phyloP scores from a whole-genome alignment of 2,797 vertebrate genomes.

The Sciaenops ocellatus region DNA sequence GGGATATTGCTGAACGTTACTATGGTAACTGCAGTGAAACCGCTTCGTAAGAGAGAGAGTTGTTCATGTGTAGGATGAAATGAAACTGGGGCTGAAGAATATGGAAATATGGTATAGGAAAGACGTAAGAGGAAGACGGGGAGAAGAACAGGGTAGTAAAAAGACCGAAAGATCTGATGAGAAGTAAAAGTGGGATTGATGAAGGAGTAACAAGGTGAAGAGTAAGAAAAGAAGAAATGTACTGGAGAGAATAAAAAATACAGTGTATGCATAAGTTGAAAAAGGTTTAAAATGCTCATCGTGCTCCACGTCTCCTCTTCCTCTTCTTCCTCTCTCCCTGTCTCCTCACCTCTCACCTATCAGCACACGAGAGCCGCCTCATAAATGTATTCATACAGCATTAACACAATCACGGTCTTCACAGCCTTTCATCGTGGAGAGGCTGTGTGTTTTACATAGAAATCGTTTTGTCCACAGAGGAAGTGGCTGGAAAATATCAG shows the following conservation, averaged over 20 bases:
- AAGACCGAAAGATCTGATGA: neutral
- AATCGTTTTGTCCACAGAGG: slow-evolving; percentile 21
- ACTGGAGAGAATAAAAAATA: neutral
- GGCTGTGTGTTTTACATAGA: slow-evolving; percentile 42
- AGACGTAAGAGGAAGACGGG: slow-evolving; percentile 17
- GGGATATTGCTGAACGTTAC: slow-evolving; percentile 75
- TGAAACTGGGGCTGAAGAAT: slow-evolving; percentile 39
- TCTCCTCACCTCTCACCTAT: neutral
- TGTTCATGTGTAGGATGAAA: slow-evolving; percentile 62
- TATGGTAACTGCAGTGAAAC: slow-evolving; percentile 80
- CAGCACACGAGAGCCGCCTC: slow-evolving; percentile 5
- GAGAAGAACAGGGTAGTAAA: slow-evolving; percentile 42
- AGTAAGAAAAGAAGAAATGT: slow-evolving; percentile 1
- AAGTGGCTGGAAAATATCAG: slow-evolving; percentile 25
- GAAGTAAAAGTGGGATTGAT: neutral
- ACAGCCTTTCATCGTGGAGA: slow-evolving; percentile 26
- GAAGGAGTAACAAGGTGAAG: neutral
- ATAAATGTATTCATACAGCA: slow-evolving; percentile 32
- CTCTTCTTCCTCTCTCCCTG: neutral
- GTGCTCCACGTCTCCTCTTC: neutral
- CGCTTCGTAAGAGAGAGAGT: slow-evolving; percentile 61
- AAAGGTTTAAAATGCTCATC: neutral
- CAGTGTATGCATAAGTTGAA: neutral
- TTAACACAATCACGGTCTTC: slow-evolving; percentile 28
- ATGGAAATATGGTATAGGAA: slow-evolving; percentile 30